These are phyloP conservation scores for Pseudomugil tenellus DNA, from an alignment of 2,797 vertebrate species.

Conservation along the genomic window DNA sequence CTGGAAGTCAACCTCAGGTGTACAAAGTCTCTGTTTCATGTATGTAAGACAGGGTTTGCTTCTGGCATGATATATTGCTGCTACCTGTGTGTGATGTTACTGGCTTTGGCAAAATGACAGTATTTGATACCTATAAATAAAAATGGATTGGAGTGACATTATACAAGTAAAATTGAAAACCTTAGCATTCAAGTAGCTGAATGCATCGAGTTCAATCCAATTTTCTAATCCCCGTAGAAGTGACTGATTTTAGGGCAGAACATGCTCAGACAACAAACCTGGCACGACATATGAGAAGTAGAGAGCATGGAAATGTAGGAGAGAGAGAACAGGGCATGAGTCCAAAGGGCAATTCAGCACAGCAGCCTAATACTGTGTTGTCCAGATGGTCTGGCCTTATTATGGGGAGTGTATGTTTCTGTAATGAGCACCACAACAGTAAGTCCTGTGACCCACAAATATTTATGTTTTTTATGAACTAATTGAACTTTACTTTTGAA, in stretches of 20 bases:
- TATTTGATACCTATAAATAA: background rate
- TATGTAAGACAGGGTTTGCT: background rate
- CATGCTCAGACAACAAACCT: constrained; percentile 63
- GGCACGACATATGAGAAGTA: constrained; percentile 62
- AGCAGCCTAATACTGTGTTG: constrained; percentile 59
- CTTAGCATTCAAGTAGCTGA: constrained; percentile 27
- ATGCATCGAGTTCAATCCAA: constrained; percentile 37
- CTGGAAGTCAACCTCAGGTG: background rate
- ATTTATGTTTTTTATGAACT: constrained; percentile 30
- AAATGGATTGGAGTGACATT: background rate
- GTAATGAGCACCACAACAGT: constrained; percentile 47
- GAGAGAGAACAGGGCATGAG: constrained; percentile 46
- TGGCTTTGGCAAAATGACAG: constrained; percentile 2
- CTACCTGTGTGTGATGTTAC: background rate
- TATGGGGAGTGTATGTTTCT: constrained; percentile 65
- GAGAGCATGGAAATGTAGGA: constrained; percentile 29
- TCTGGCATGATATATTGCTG: background rate
- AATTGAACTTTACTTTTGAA: constrained; percentile 27
- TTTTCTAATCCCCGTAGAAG: constrained; percentile 51
- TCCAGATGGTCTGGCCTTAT: constrained; percentile 75
- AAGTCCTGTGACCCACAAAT: constrained; percentile 57
- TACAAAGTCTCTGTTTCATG: background rate
- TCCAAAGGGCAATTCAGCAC: constrained; percentile 68
- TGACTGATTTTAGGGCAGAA: constrained; percentile 66
- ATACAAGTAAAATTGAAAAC: constrained; percentile 18